Conservation (phyloP, 2,888 invertebrate species). For the Dolomedes plantarius region DNA sequence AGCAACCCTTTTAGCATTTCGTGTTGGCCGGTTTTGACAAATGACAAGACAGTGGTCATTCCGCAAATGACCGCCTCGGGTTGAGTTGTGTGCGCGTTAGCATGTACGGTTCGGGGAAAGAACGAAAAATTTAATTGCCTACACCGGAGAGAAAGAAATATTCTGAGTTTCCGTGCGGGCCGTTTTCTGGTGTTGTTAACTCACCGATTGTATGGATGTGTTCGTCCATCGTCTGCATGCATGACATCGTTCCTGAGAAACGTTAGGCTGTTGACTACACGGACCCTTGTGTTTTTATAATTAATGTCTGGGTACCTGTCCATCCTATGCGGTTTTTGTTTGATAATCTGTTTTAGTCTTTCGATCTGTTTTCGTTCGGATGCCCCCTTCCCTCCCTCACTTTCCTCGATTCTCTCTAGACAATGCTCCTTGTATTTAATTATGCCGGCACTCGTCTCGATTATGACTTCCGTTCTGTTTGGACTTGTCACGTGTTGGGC, state of each 20-base stretch:
- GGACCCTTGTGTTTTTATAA: background rate
- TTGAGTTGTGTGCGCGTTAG: slow-evolving; percentile 20
- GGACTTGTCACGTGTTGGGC: background rate
- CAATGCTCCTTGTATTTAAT: no score
- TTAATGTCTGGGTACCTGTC: background rate
- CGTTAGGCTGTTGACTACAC: background rate
- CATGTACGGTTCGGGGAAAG: slow-evolving; percentile 24
- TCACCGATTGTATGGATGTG: background rate
- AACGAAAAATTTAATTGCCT: slow-evolving; percentile 63
- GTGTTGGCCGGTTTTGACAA: slow-evolving; percentile 59
- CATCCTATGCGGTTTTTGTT: background rate
- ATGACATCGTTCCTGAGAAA: background rate
- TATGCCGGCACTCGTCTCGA: background rate
- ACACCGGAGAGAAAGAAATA: slow-evolving; percentile 4
- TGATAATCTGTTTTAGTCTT: background rate
- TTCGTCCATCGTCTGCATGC: background rate
- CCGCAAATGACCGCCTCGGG: slow-evolving; percentile 43
- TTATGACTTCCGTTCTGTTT: background rate
- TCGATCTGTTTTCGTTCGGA: slow-evolving; percentile 1
- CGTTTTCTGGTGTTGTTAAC: slow-evolving; percentile 7
- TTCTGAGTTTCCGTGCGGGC: slow-evolving; percentile 11
- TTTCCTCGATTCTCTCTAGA: no score
- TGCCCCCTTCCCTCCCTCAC: no score
- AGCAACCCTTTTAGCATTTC: slow-evolving; percentile 62
- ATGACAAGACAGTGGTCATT: slow-evolving; percentile 67